These are phyloP conservation scores for Emys orbicularis DNA, from an alignment of 2,797 vertebrate species.

Conservation along the genomic window DNA sequence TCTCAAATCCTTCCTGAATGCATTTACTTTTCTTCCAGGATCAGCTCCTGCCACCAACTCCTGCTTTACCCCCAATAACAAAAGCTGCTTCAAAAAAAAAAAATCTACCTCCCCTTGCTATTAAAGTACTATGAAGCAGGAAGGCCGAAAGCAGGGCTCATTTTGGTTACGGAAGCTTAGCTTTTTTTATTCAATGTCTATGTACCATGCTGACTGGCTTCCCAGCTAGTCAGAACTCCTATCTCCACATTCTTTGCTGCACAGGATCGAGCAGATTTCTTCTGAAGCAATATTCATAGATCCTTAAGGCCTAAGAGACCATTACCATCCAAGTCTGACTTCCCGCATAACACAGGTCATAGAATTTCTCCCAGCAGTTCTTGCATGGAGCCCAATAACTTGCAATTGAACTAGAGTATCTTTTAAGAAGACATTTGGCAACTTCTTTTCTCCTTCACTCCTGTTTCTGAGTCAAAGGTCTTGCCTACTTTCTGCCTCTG, in stretches of 20 bases:
- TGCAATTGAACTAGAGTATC: no score
- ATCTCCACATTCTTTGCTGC: background rate
- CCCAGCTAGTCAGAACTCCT: background rate
- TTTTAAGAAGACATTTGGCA: background rate
- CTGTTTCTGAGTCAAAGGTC: background rate
- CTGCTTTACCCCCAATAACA: background rate
- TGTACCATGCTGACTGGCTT: no score
- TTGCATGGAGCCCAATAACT: no score
- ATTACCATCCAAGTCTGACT: accelerated
- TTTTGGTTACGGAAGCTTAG: background rate
- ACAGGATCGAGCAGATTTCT: background rate
- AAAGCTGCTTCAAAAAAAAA: background rate
- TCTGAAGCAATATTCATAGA: no score
- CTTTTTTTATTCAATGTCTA: background rate
- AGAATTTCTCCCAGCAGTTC: no score
- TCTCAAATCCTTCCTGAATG: background rate
- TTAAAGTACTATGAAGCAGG: background rate
- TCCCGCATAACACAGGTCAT: no score
- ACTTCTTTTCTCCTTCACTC: background rate
- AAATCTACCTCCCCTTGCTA: background rate
- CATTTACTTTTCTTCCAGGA: background rate
- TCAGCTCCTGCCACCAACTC: background rate
- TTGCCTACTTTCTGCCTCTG: background rate
- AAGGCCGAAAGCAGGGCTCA: background rate
- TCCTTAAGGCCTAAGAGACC: background rate